Percentiles rank a stretch among this genome's conserved stretches.
Evolutionary conservation across 2,888 invertebrate genomes (phyloP).

Genomic region (Sesamia inferens): DNA sequence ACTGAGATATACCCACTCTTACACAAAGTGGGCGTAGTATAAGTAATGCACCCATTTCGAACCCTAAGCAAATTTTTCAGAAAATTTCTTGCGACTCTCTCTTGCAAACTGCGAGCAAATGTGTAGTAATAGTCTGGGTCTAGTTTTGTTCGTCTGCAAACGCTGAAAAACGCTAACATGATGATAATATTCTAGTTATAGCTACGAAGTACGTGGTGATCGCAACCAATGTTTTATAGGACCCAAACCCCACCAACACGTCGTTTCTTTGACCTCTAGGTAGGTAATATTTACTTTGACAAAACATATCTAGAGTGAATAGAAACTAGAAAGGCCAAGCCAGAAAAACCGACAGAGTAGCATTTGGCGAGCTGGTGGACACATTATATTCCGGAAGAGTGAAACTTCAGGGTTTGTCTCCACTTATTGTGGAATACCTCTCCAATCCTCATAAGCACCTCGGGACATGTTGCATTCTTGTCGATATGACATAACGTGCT

Average conservation of each 20-base stretch:
- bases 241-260: neutral
- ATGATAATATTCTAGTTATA: too few relatives aligned
- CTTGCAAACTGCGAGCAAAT: neutral
- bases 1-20: neutral
- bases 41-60: neutral
- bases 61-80: neutral
- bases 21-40: neutral
- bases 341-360: neutral
- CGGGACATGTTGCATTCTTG: neutral
- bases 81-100: neutral
- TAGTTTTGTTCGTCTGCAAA: neutral
- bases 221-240: neutral
- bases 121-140: neutral
- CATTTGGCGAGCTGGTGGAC: neutral
- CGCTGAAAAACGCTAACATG: too few relatives aligned
- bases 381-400: neutral
- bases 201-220: too few relatives aligned
- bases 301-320: neutral
- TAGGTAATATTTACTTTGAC: neutral
- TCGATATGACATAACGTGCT: too few relatives aligned
- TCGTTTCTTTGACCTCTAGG: neutral
- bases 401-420: too few relatives aligned
- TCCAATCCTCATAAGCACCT: neutral
- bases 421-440: neutral
- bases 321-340: neutral